A percentile compares a stretch with the other conserved stretches of the same genome.
Evolutionary conservation across 2,113 vertebrate genomes (phyloP).

Genomic region (Otis tarda): DNA sequence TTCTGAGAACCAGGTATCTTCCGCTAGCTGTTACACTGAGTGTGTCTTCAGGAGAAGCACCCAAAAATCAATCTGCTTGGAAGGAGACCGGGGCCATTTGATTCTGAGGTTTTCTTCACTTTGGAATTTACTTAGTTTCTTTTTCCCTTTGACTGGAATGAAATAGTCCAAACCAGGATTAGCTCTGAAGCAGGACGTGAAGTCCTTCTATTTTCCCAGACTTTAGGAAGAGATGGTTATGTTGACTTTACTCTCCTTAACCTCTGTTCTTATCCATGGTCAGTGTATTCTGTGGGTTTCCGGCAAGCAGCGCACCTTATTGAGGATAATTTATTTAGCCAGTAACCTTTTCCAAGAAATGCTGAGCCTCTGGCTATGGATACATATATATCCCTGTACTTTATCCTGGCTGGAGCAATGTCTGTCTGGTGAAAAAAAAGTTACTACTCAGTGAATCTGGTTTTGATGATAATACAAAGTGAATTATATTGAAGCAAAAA

Average conservation of each 20-base stretch:
- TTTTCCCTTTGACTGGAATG: neutral
- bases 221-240: neutral
- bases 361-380: neutral
- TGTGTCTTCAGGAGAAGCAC: neutral
- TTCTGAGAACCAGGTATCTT: neutral
- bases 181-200: neutral
- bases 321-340: neutral
- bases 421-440: neutral
- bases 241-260: neutral
- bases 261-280: neutral
- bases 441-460: neutral
- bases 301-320: neutral
- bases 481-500: neutral
- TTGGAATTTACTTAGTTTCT: neutral
- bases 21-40: fast-evolving
- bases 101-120: neutral
- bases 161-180: neutral
- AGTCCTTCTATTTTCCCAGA: neutral
- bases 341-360: neutral
- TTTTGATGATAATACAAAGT: neutral
- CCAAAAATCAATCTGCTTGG: neutral
- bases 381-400: neutral
- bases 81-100: neutral
- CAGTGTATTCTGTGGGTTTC: neutral
- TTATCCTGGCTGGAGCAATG: neutral